Base-by-base conservation (phyloP, 2,113 vertebrate species). In the Falcunculus frontatus region DNA sequence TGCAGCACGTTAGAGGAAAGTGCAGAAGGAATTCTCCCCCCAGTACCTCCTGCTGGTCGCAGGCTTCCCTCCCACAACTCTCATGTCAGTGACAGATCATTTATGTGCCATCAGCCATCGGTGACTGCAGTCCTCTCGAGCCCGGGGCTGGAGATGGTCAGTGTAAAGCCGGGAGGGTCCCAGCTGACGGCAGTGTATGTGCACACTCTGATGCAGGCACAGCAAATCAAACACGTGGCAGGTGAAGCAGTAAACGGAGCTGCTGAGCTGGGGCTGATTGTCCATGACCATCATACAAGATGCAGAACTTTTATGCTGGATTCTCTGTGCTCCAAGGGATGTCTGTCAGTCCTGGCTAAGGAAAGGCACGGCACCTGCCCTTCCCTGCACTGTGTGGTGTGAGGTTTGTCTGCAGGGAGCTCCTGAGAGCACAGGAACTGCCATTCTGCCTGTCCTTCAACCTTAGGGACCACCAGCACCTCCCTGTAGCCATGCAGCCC, bases 31-130 rank as follows among this genome's bases (percentile, higher is more conserved):
- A 92, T 86, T 82, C 73, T 87, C 52, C 63, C 44, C 19, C 26
- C 69, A 27, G 80, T 70, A 72, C 42, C 82, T 95, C 92, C 92
- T 60, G 92, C 90, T 91, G 94, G 41, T 46, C 47, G 30, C 74
- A 72, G 73, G 64, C 84, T 89, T 87, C 92, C 64, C 78, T 96
- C 92, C 87, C 81, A 81, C 80, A 72, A 11, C 64, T 78, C 3
- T 0, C 35, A 2, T 9, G 80, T 74, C 60, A 52, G 76, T 70
- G 86, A 13, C 59, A 44, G 52, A 74, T 70, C 85, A 83, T 89
- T 86, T 59, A 18, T 32, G 67, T 88, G 76, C 83, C 86, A 84
- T 64, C 33, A 84, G 60, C 46, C 79, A 41, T 27, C 18, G 1
- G 33, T 27, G 76, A 26, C 39, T 67, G 67, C 21, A 1, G 21